Evolutionary conservation across 2,797 vertebrate species (phyloP).

Genomic region (Gorsachius magnificus): DNA sequence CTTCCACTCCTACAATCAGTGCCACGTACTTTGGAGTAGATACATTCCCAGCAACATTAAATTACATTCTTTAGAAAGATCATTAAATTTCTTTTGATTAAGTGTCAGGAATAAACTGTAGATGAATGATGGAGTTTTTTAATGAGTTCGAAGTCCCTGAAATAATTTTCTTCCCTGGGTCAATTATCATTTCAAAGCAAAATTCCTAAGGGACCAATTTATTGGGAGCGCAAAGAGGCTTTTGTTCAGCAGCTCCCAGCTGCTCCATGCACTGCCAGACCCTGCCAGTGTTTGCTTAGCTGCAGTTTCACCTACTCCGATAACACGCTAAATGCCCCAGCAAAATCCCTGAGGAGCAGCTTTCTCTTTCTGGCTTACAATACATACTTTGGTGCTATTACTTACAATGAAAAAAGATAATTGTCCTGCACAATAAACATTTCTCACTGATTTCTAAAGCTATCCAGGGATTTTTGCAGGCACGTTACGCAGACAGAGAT

Average conservation of each 20-base stretch:
- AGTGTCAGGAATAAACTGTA: constrained; percentile 72
- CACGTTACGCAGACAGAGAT: background rate
- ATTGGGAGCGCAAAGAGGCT: constrained; percentile 62
- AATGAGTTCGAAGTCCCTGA: constrained; percentile 74
- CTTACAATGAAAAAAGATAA: background rate
- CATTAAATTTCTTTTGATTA: constrained; percentile 74
- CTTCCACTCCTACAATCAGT: background rate
- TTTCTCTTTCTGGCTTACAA: constrained; percentile 11
- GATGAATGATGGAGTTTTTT: constrained; percentile 72
- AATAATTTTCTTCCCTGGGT: constrained; percentile 73
- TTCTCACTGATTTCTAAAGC: background rate
- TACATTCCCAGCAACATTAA: background rate
- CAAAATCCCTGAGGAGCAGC: constrained; percentile 12
- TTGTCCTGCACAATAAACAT: background rate
- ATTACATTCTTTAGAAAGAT: constrained; percentile 24
- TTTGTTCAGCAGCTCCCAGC: constrained; percentile 65
- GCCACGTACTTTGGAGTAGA: background rate
- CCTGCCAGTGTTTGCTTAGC: constrained; percentile 31
- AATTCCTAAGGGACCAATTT: constrained; percentile 74
- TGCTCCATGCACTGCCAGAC: constrained; percentile 12
- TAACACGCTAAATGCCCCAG: constrained; percentile 4
- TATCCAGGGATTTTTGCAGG: background rate
- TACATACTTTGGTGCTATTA: background rate
- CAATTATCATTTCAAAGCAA: constrained; percentile 79
- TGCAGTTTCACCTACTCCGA: constrained; percentile 35